phyloP scores from a whole-genome alignment of 2,797 vertebrate genomes.

The Gobio occitaniae region DNA sequence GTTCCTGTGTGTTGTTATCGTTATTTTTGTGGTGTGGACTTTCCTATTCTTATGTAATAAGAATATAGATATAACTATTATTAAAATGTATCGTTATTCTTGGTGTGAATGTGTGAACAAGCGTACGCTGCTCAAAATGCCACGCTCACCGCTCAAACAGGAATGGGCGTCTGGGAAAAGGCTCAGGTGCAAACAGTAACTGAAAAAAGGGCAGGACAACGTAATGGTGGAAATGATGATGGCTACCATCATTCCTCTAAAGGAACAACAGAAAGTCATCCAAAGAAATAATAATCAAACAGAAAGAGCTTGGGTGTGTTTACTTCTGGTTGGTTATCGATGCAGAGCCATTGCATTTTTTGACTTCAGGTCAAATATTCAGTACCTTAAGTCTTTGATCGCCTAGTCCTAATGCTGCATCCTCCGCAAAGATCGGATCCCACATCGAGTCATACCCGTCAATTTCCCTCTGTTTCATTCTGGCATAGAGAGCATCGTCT shows the following conservation, averaged over 20 bases:
- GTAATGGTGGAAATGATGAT: constrained; percentile 85
- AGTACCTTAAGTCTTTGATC: constrained; percentile 89
- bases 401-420: constrained; percentile 88
- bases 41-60: neutral
- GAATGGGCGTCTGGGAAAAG: constrained; percentile 69
- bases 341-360: constrained; percentile 81
- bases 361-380: constrained; percentile 78
- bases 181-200: constrained; percentile 80
- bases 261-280: constrained; percentile 58
- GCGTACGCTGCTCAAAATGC: neutral
- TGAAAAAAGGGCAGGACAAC: constrained; percentile 77
- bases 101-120: neutral
- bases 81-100: neutral
- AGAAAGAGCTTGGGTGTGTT: constrained; percentile 77
- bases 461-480: constrained; percentile 91
- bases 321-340: constrained; percentile 81
- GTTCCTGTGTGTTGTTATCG: neutral
- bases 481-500: constrained; percentile 89
- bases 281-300: constrained; percentile 78
- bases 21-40: neutral
- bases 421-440: constrained; percentile 88
- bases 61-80: neutral
- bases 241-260: constrained; percentile 79
- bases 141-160: constrained; percentile 33
- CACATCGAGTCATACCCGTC: constrained; percentile 88